phyloP scores from a whole-genome alignment of 2,888 invertebrate genomes.

The Bombyx huttoni region DNA sequence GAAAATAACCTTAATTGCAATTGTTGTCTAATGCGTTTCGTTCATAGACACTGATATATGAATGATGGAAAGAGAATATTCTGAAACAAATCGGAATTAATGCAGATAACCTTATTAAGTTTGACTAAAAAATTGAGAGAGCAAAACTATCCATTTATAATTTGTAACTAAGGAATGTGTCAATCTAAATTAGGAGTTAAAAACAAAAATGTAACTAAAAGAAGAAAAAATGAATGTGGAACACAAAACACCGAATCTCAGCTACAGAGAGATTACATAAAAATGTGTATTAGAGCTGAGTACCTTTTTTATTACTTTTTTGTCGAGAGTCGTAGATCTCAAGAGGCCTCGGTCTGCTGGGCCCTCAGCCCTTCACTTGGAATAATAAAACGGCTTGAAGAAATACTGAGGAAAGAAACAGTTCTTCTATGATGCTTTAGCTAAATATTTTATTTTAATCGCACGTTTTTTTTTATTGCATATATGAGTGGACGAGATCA shows the following conservation, averaged over 20 bases:
- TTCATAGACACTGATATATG: no score
- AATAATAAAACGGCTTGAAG: slow-evolving; percentile 5
- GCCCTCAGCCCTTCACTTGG: slow-evolving; percentile 3
- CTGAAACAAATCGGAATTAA: no score
- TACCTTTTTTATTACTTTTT: slow-evolving; percentile 8
- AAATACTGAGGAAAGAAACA: neutral
- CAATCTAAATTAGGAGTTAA: no score
- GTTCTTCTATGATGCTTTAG: slow-evolving; percentile 4
- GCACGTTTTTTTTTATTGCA: no score
- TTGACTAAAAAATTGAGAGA: no score
- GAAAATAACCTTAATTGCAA: no score
- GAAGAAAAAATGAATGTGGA: neutral
- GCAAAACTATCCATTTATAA: no score
- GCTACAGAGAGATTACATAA: neutral
- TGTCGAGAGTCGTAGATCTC: slow-evolving; percentile 5
- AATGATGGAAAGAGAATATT: no score
- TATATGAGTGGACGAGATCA: no score
- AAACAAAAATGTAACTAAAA: neutral
- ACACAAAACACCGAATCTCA: neutral
- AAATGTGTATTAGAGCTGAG: neutral
- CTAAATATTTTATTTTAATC: slow-evolving; percentile 6
- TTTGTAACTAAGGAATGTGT: no score
- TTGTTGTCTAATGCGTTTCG: no score
- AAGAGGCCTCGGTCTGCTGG: slow-evolving; percentile 5
- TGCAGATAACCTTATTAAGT: no score